Base-by-base conservation (phyloP, 2,888 invertebrate species). In the Machimus rusticus region DNA sequence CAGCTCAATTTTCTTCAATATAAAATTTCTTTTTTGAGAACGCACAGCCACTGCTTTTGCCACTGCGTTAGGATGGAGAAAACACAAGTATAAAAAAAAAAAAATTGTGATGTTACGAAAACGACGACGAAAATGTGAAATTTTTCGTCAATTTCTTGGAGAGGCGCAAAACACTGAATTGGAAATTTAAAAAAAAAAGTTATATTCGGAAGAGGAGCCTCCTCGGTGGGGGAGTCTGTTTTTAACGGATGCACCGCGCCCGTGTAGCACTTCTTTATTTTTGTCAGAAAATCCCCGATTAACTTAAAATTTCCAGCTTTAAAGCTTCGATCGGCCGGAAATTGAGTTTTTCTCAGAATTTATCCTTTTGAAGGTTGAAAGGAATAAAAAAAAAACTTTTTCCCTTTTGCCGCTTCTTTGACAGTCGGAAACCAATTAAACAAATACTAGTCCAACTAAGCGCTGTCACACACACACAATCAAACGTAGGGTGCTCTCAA, bases 341-440 rank as follows among this genome's bases (percentile, higher is more conserved):
- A 66, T 66, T 66, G 66, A 66, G 66, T 66, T 66, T 57, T 66
- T 66, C 28, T 66, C 66, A 28, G 66, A 66, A 66, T 66, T 66
- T 66, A 66, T 66, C 66, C 66, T 66, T 51, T 66, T 66, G 66
- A 66, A 66, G 66, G 66, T 66, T 66, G 66, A 66, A 66, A 66
- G 23, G 23, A 66, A 76, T 34, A 74, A 39, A 39, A 39, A 12
- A 39, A 39, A 39, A 39, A 39, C 39, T 2, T 39, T 39, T 39
- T 28, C n/a, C 14, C 23, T 81, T 81, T 81, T 81, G 81, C 81
- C 81, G 81, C 81, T 81, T 84, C 39, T 84, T 84, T 84, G 66
- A 66, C 74, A 84, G 34, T 66, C 66, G 74, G 39, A 74, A 84
- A 84, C 39, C n/a, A 66, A 84, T 66, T 74, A 37, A 57, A 82